Evolutionary conservation across 2,888 invertebrate species (phyloP), one percentile per base, ranked within the genome.

Genomic region (Lydus trimaculatus): DNA sequence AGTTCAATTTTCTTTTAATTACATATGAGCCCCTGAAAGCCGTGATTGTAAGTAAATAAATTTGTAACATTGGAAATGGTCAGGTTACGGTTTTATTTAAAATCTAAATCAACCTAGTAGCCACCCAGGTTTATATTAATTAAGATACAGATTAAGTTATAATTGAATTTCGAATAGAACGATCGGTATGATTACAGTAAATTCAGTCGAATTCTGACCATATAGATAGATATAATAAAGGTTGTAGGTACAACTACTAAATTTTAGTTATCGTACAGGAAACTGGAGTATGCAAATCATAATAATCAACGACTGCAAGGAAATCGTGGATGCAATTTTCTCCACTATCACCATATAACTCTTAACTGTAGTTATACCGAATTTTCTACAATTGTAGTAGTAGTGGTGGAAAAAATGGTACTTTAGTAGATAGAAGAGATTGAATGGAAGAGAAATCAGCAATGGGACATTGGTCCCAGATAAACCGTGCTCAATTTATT

Each of bases 401-500:
- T 43, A 5, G 17, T 5, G 5, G 17, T 17, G 17, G n/a, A n/a
- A 17, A 6, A 17, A 4, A 59, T 25, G n/a, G n/a, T 33, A 33
- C 23, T 25, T 33, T 33, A 17, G 39, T 48, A 13, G 28, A 20
- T 43, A n/a, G 56, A 63, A 48, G 31, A 63, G 63, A 64, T 64
- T 64, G 64, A 31, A 31, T 58, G 58, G 31, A 64, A 43, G 23
- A 28, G 31, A 63, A 39, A 58, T 31, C 31, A 48, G 31, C 36
- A 25, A 1, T 48, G 48, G 48, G 58, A 15, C 43, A 36, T 25
- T n/a, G 17, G 31, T 56, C 58, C 64, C 68, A 61, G 61, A 67
- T 69, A 69, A 66, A 66, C 65, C 52, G 56, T 61, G 62, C 65
- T 73, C 70, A 72, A 72, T 72, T 72, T 71, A 72, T 74, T 66